Conservation (phyloP, 2,888 invertebrate species). For the Julus scandinavius region DNA sequence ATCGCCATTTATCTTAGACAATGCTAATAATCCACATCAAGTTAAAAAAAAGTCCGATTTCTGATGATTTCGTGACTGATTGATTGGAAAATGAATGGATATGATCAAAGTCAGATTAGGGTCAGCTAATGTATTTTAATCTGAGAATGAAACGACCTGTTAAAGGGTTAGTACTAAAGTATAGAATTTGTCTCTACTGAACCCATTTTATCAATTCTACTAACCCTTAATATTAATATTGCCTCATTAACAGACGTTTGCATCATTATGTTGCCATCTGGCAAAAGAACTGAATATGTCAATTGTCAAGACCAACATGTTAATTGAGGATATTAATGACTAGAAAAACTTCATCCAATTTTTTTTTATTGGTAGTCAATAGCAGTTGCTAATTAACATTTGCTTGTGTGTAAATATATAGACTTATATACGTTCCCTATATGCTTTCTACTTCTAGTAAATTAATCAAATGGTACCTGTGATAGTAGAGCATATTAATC, state of each 20-base stretch:
- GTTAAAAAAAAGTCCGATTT: not conserved
- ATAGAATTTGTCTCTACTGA: too few relatives aligned
- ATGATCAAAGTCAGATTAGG: too few relatives aligned
- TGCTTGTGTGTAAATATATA: constrained; percentile 31
- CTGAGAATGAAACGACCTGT: too few relatives aligned
- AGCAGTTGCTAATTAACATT: not conserved
- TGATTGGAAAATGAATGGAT: not conserved
- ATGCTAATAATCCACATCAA: not conserved
- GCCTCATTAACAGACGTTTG: too few relatives aligned
- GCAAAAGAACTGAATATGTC: too few relatives aligned
- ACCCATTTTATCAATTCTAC: too few relatives aligned
- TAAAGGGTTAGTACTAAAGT: too few relatives aligned
- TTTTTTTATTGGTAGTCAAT: not conserved
- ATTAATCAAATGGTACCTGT: constrained; percentile 43
- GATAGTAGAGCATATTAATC: constrained; percentile 36
- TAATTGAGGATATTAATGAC: not conserved
- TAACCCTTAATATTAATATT: too few relatives aligned
- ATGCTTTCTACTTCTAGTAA: constrained; percentile 17
- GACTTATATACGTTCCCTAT: constrained; percentile 36
- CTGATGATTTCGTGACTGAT: too few relatives aligned
- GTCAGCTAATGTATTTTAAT: too few relatives aligned
- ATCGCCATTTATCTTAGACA: not conserved
- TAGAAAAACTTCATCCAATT: not conserved
- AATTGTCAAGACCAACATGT: not conserved
- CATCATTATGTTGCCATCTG: too few relatives aligned